Percentiles rank a stretch among this genome's conserved stretches.
Evolutionary conservation across 2,888 invertebrate genomes (phyloP).

Genomic region (Eupithecia subumbrata): DNA sequence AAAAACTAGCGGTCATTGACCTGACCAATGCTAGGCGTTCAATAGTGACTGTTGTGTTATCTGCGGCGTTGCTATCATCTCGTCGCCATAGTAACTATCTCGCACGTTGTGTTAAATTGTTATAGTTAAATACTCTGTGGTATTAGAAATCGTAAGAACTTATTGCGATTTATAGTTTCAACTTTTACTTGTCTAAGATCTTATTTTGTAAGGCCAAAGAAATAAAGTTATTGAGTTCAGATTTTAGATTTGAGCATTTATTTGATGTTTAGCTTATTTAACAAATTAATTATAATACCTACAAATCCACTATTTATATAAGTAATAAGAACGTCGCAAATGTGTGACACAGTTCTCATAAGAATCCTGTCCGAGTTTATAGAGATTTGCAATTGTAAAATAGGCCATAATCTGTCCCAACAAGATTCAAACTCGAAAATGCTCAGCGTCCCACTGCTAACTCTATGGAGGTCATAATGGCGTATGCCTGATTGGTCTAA

Average conservation of each 20-base stretch:
- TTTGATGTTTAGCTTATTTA: neutral
- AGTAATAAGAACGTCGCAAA: neutral
- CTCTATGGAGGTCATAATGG: conserved; percentile 12
- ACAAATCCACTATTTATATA: too few species aligned
- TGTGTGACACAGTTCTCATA: neutral
- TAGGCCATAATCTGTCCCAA: neutral
- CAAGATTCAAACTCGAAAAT: neutral
- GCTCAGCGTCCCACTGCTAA: neutral
- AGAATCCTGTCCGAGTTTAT: neutral
- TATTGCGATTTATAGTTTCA: conserved; percentile 7
- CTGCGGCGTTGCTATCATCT: conserved; percentile 12
- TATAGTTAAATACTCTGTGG: conserved; percentile 25
- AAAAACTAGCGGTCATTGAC: conserved; percentile 33
- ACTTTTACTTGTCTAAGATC: neutral
- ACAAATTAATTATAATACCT: neutral
- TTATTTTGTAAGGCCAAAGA: neutral
- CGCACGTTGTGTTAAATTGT: conserved; percentile 15
- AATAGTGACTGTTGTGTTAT: conserved; percentile 24
- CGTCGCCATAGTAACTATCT: conserved; percentile 27
- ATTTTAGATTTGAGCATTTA: neutral
- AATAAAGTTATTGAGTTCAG: too few species aligned
- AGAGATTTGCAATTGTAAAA: neutral
- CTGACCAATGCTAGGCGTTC: conserved; percentile 14
- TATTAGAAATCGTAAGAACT: conserved; percentile 29
- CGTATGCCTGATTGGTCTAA: conserved; percentile 11